phyloP scores from a whole-genome alignment of 2,113 vertebrate genomes.

The Perca flavescens region DNA sequence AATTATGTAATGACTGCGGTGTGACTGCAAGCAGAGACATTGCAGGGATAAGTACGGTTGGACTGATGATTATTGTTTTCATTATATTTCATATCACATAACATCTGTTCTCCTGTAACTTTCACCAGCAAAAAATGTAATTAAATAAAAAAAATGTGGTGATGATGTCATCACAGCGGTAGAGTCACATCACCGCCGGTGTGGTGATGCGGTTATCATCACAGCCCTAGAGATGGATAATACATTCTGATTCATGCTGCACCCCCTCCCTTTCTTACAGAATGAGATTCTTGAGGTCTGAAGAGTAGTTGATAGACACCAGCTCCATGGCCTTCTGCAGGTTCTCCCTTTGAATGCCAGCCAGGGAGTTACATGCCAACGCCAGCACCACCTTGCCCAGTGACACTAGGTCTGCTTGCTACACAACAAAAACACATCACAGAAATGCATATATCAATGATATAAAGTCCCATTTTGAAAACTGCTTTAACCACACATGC shows the following conservation, averaged over 20 bases:
- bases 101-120: too few species aligned
- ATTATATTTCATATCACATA: too few species aligned
- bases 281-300: conserved; percentile 99
- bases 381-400: conserved; percentile 99
- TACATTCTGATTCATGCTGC: background rate
- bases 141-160: too few species aligned
- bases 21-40: too few species aligned
- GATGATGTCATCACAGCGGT: too few species aligned
- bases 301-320: conserved; percentile 99
- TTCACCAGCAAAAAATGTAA: too few species aligned
- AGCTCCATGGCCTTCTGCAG: conserved; percentile 99
- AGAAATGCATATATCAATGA: conserved; percentile 38
- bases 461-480: background rate
- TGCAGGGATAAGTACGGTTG: too few species aligned
- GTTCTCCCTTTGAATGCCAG: conserved; percentile 99
- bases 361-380: conserved; percentile 97
- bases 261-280: conserved; percentile 86
- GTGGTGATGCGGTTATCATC: too few species aligned
- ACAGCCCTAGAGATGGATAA: background rate
- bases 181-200: too few species aligned
- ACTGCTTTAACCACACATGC: background rate
- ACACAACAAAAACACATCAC: conserved; percentile 27
- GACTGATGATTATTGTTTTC: background rate
- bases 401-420: conserved; percentile 99
- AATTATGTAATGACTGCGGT: too few species aligned